phyloP scores from a whole-genome alignment of 2,113 vertebrate genomes.

The Myotis davidii region DNA sequence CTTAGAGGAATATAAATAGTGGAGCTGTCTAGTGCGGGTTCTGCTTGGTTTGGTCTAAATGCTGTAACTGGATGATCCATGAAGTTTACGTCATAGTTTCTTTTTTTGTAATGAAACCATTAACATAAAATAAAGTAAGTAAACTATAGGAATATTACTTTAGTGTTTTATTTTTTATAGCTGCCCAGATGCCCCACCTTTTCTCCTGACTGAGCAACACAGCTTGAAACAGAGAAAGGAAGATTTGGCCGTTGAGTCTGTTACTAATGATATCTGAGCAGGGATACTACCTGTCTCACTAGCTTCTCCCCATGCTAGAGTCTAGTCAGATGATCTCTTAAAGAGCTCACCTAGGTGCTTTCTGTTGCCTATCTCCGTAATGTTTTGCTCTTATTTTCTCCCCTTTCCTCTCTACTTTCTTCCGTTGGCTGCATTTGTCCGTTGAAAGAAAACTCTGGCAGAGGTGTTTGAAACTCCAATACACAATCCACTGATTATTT shows the following conservation, averaged over 20 bases:
- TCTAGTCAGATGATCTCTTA: constrained; percentile 52
- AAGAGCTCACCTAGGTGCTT: constrained; percentile 43
- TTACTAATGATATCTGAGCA: constrained; percentile 53
- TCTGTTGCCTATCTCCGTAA: neutral
- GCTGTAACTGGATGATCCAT: constrained; percentile 72
- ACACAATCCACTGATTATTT: constrained; percentile 81
- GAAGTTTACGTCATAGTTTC: constrained; percentile 64
- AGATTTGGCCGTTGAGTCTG: constrained; percentile 50
- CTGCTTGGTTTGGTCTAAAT: constrained; percentile 69
- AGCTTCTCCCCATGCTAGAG: constrained; percentile 37
- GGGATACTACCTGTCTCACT: constrained; percentile 25
- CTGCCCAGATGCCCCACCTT: neutral
- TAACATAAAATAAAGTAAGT: constrained; percentile 73
- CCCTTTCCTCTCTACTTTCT: constrained; percentile 2
- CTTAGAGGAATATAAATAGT: constrained; percentile 73
- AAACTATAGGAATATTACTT: constrained; percentile 72
- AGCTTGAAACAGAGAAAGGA: constrained; percentile 52
- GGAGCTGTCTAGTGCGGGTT: constrained; percentile 45
- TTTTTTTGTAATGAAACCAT: constrained; percentile 74
- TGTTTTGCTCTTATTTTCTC: constrained; percentile 12
- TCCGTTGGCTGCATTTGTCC: constrained; percentile 43
- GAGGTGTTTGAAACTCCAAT: constrained; percentile 68
- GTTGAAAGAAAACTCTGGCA: constrained; percentile 56
- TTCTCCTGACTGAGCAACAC: neutral
- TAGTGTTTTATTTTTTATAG: constrained; percentile 5